Conservation (phyloP, 2,113 vertebrate species). For the Pelecanoides urinatrix region DNA sequence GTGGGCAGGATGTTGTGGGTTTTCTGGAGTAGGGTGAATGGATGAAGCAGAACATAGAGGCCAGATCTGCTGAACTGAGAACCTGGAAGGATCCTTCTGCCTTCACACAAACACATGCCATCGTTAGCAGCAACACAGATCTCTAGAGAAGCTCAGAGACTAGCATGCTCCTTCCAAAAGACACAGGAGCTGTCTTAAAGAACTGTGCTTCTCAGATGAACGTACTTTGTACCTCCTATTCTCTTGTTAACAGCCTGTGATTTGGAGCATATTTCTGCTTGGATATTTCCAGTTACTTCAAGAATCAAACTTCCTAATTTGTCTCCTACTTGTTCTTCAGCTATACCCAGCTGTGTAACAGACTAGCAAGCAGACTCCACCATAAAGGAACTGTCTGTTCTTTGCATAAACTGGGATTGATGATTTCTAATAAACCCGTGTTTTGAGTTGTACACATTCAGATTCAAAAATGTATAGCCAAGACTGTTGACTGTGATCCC, state of each 20-base stretch:
- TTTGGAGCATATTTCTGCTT: background rate
- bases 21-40: background rate
- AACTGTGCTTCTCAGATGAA: background rate
- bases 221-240: background rate
- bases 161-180: background rate
- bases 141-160: background rate
- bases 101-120: background rate
- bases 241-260: background rate
- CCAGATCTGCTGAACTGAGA: background rate
- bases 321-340: background rate
- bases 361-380: background rate
- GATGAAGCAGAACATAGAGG: background rate
- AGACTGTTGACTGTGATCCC: conserved; percentile 21
- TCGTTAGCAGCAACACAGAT: background rate
- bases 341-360: conserved; percentile 34
- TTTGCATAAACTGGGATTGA: conserved; percentile 20
- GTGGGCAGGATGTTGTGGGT: background rate
- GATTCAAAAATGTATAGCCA: background rate
- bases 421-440: conserved; percentile 36
- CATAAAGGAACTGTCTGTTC: conserved; percentile 41
- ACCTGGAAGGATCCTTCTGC: background rate
- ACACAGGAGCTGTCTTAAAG: background rate
- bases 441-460: conserved; percentile 2
- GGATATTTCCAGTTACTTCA: background rate
- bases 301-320: conserved; percentile 16